A percentile compares a stretch with the other conserved stretches of the same genome.
These are phyloP conservation scores for Electrona antarctica DNA, from an alignment of 2,113 vertebrate genomes.

Conservation along the genomic window DNA sequence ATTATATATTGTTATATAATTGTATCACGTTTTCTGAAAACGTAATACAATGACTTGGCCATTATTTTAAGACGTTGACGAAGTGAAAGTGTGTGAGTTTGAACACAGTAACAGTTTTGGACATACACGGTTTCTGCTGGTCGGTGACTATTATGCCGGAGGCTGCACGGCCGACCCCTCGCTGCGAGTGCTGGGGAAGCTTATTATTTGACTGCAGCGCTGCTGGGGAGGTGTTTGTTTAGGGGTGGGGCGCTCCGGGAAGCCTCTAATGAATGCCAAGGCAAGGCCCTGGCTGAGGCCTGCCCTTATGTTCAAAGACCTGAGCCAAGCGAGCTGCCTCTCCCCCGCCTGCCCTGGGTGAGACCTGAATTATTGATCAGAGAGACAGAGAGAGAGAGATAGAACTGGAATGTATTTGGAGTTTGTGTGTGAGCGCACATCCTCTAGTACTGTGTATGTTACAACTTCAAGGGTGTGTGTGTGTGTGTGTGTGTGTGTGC, in stretches of 20 bases:
- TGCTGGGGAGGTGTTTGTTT: slow-evolving; percentile 60
- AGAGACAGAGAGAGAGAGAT: slow-evolving; percentile 35
- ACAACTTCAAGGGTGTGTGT: not conserved
- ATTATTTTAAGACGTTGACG: too few species aligned
- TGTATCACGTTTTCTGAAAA: too few species aligned
- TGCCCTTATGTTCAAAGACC: slow-evolving; percentile 83
- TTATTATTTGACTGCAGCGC: slow-evolving; percentile 67
- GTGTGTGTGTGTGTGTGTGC: not conserved
- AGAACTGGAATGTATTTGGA: slow-evolving; percentile 40
- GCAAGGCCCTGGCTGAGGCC: slow-evolving; percentile 59
- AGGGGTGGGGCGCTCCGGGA: slow-evolving; percentile 55
- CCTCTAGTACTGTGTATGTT: too few species aligned
- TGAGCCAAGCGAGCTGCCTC: slow-evolving; percentile 38
- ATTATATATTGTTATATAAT: too few species aligned
- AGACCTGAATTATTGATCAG: slow-evolving; percentile 79
- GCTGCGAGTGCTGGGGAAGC: slow-evolving; percentile 60
- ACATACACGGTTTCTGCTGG: too few species aligned
- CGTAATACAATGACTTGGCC: too few species aligned
- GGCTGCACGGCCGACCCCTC: slow-evolving; percentile 38
- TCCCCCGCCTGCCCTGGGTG: slow-evolving; percentile 52
- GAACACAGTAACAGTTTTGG: too few species aligned
- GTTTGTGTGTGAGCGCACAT: not conserved
- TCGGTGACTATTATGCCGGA: slow-evolving; percentile 57
- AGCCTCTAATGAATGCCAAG: slow-evolving; percentile 81
- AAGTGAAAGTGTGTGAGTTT: too few species aligned